Base-by-base conservation (phyloP, 2,888 invertebrate genomes). In the Torymus aiolomorphi region DNA sequence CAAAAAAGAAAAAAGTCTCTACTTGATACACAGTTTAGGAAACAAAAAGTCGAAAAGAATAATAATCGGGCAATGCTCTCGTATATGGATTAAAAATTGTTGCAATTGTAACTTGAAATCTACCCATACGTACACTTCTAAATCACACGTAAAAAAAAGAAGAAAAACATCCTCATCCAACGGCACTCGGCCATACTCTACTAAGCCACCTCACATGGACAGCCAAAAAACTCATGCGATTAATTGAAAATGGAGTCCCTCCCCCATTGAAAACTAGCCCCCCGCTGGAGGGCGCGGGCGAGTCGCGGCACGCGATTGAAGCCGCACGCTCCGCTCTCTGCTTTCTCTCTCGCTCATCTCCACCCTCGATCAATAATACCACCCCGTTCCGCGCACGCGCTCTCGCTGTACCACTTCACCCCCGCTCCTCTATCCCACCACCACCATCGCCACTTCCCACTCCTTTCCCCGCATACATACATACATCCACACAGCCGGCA, bases 291-390 rank as follows among this genome's bases (percentile, higher is more conserved):
- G 56, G 71, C 10, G 52, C 57, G 49, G 18, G 49, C 61, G 20
- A 71, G 81, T 75, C 81, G 83, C 79, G 85, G 85, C 84, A 88
- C 88, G 86, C 83, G 82, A 86, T 86, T 88, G 87, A 77, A 84
- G 74, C 42, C 8, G 42, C 42, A 42, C 42, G 8, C 42, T 5
- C 42, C 0, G 42, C 42, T 42, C 42, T 42, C 8, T 3, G 4
- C n/a, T n/a, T n/a, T n/a, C 31, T 31, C 24, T 24, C 31, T 31
- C 69, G 56, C 70, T 67, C 69, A 57, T 78, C 51, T 63, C 76
- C 61, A 77, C 78, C 76, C 84, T 84, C 88, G 89, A 89, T 90
- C 89, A 89, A 90, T 90, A 89, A 90, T 89, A 88, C 87, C 86
- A 88, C 85, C 86, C 86, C 83, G 83, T 69, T 81, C 13, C 73